Evolutionary conservation across 2,797 vertebrate species (phyloP), one percentile per base, ranked within the genome.

Genomic region (Melanotaenia trifasciata): DNA sequence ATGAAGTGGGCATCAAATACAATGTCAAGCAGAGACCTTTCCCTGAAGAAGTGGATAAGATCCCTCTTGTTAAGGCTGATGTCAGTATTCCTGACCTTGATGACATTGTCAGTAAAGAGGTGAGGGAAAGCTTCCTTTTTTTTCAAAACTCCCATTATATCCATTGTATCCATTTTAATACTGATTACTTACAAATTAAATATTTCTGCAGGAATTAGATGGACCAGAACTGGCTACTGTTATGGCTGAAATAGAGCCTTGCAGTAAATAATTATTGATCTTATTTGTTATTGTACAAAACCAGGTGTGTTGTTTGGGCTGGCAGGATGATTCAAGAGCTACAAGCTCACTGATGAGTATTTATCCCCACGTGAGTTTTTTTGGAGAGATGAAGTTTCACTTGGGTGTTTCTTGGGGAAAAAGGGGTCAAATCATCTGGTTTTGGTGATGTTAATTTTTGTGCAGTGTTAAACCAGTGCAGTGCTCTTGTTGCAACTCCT

Each of bases 11-110:
- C 13, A 91, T 97, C 85, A 97, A 94, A 76, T 97, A 97, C 80
- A 97, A 94, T 12, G 95, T 98, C 74, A 98, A 97, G 84, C 97
- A 98, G 79, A 95, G 97, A 35, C 97, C 97, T 3, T 99, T 99
- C 87, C 97, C 97, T 3, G 97, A 99, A 79, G 97, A 98, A 80
- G 97, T 99, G 85, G 97, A 99, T 88, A 99, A 98, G 91, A 98
- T 99, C 80, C 97, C 97, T 0, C 96, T 98, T 58, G 97, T 98
- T 72, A 98, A 99, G 93, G 97, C 97, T 70, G 97, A 99, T 79
- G 93, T 98, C 77, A 99, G 97, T 89, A 97, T 98, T 90, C 97
- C 97, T 56, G 97, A 99, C 91, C 92, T 99, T 91, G 97, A 98
- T 69, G 97, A 99, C 90, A 98, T 98, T 1, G 96, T 98, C 81